These are phyloP conservation scores for Callopanchax toddi DNA, from an alignment of 2,113 vertebrate genomes.

Conservation along the genomic window DNA sequence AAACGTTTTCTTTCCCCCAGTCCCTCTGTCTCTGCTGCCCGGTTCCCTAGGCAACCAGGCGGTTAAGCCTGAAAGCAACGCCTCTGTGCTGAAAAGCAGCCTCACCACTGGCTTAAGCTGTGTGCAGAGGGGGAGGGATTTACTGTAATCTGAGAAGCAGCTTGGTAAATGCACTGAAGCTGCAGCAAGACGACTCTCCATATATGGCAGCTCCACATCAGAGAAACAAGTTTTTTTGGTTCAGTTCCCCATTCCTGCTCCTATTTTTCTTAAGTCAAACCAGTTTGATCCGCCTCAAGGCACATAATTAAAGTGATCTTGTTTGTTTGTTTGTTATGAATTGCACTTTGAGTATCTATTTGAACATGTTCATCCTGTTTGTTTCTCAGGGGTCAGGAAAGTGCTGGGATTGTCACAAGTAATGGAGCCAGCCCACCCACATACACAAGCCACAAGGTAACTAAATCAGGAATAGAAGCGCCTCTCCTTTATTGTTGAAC, in stretches of 20 bases:
- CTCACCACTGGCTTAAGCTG: conserved; percentile 95
- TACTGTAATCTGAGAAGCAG: conserved; percentile 89
- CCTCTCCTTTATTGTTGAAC: not conserved
- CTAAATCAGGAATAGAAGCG: not conserved
- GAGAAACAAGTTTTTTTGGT: conserved; percentile 25
- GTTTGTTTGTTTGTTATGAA: not conserved
- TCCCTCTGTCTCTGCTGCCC: conserved; percentile 87
- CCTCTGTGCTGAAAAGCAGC: conserved; percentile 84
- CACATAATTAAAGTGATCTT: not conserved
- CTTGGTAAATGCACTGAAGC: conserved; percentile 82
- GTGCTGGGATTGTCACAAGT: conserved; percentile 95
- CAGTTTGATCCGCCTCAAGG: conserved; percentile 64
- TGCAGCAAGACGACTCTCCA: conserved; percentile 64
- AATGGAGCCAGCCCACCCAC: conserved; percentile 87
- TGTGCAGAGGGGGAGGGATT: conserved; percentile 82
- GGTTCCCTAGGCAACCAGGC: conserved; percentile 96
- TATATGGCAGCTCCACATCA: conserved; percentile 62
- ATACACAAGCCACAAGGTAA: conserved; percentile 94
- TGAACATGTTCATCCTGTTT: not conserved
- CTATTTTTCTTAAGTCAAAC: conserved; percentile 41
- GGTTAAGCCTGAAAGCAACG: conserved; percentile 89
- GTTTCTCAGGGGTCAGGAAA: conserved; percentile 92
- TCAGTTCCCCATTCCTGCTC: not conserved
- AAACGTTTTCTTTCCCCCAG: conserved; percentile 85
- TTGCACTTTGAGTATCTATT: not conserved